Percentiles rank a stretch among this genome's conserved stretches.
phyloP scores from a whole-genome alignment of 2,888 invertebrate genomes.

The Caenorhabditis sulstoni region DNA sequence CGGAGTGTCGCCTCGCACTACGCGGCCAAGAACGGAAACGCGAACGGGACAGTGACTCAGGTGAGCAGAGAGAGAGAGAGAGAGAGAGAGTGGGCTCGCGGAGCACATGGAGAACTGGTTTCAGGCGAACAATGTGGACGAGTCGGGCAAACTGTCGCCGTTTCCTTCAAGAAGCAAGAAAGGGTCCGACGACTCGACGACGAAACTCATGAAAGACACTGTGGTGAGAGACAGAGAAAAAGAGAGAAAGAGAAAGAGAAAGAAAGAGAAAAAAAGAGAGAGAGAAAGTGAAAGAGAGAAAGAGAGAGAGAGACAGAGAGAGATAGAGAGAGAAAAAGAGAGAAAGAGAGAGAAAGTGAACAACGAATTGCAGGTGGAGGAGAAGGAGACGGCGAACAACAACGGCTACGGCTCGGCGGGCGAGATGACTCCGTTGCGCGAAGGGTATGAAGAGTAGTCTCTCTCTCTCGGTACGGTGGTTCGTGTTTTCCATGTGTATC shows the following conservation, averaged over 20 bases:
- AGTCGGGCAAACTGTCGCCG: conserved; percentile 56
- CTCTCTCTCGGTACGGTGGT: no score
- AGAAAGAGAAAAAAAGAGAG: no score
- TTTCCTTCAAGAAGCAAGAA: conserved; percentile 63
- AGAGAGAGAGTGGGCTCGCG: no score
- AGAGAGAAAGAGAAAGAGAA: conserved; percentile 10
- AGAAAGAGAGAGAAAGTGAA: not conserved
- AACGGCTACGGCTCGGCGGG: conserved; percentile 59
- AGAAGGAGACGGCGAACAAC: conserved; percentile 55
- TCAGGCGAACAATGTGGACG: conserved; percentile 57
- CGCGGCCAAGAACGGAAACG: conserved; percentile 72
- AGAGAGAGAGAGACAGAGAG: no score
- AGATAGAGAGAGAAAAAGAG: conserved; percentile 1
- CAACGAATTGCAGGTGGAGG: conserved; percentile 43
- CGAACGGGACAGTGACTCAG: conserved; percentile 11
- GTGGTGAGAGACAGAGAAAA: conserved; percentile 42
- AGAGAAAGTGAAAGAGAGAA: no score
- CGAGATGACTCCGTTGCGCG: conserved; percentile 57
- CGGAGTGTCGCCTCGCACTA: conserved; percentile 75
- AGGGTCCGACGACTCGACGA: conserved; percentile 68
- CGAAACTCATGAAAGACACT: conserved; percentile 61
- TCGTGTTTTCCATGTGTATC: no score
- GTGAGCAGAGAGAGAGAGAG: conserved; percentile 10
- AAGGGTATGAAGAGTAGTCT: conserved; percentile 51
- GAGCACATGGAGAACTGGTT: no score